A percentile compares a stretch with the other conserved stretches of the same genome.
Evolutionary conservation across 1,140 invertebrate species (phyloP).

Genomic region (Drosophila sechellia): DNA sequence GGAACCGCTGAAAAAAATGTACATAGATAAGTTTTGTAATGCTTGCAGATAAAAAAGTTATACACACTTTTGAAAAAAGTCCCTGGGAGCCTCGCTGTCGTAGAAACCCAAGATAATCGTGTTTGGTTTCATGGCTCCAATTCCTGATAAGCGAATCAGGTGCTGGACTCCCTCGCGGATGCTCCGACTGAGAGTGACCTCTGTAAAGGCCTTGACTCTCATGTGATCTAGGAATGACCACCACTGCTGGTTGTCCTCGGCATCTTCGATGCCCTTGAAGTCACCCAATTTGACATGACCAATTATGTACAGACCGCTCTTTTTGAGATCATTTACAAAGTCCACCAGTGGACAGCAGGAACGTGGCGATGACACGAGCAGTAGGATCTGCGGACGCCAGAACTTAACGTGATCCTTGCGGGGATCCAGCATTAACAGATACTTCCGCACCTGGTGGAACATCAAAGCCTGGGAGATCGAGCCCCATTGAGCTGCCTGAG

Average conservation of each 20-base stretch:
- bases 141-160: slow-evolving; percentile 94
- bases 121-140: slow-evolving; percentile 99
- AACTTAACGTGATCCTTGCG: slow-evolving; percentile 99
- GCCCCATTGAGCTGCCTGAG: slow-evolving; percentile 93
- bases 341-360: slow-evolving; percentile 95
- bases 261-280: slow-evolving; percentile 87
- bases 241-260: slow-evolving; percentile 94
- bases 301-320: slow-evolving; percentile 97
- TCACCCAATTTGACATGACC: slow-evolving; percentile 94
- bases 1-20: slow-evolving; percentile 69
- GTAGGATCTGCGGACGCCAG: slow-evolving; percentile 98
- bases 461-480: slow-evolving; percentile 99
- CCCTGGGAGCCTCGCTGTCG: slow-evolving; percentile 89
- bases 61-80: slow-evolving; percentile 89
- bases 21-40: not conserved
- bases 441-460: slow-evolving; percentile 99
- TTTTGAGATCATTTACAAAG: slow-evolving; percentile 99
- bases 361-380: slow-evolving; percentile 96
- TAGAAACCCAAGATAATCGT: slow-evolving; percentile 97
- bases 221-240: slow-evolving; percentile 94
- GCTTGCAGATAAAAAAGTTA: too few species aligned
- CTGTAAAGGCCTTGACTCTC: slow-evolving; percentile 98
- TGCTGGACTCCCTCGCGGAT: slow-evolving; percentile 96
- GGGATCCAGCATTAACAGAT: slow-evolving; percentile 96
- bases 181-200: slow-evolving; percentile 94